Evolutionary conservation across 1,140 invertebrate species (phyloP).

Genomic region (Lasaia peninsularis): DNA sequence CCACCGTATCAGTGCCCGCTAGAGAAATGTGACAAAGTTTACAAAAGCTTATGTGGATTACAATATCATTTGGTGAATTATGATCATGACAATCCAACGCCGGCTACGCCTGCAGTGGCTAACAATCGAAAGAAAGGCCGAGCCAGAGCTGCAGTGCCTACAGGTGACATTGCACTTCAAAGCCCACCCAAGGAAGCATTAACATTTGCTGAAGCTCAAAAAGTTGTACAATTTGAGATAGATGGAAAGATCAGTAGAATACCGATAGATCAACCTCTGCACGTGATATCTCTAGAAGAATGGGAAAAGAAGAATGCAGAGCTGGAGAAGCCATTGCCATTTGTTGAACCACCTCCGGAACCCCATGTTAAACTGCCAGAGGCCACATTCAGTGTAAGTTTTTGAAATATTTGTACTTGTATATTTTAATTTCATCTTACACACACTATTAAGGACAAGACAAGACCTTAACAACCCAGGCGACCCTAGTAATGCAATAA

Average conservation of each 20-base stretch:
- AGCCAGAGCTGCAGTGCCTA: conserved; percentile 61
- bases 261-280: conserved; percentile 80
- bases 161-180: conserved; percentile 72
- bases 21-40: conserved; percentile 88
- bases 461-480: too few species aligned
- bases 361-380: conserved; percentile 86
- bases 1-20: conserved; percentile 92
- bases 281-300: conserved; percentile 81
- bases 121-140: conserved; percentile 76
- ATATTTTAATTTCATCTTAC: too few species aligned
- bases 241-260: conserved; percentile 84
- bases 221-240: conserved; percentile 90
- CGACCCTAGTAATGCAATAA: too few species aligned
- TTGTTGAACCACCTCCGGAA: conserved; percentile 74
- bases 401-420: neutral
- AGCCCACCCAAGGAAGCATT: conserved; percentile 79
- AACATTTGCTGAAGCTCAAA: conserved; percentile 88
- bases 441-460: too few species aligned
- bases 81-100: conserved; percentile 86
- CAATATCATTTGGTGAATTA: conserved; percentile 91
- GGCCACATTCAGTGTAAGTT: conserved; percentile 85
- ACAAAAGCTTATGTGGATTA: conserved; percentile 90
- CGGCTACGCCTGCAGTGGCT: conserved; percentile 72
- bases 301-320: conserved; percentile 79
- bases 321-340: conserved; percentile 70